phyloP scores from a whole-genome alignment of 2,888 invertebrate genomes.

The Drosophila acutilabella region DNA sequence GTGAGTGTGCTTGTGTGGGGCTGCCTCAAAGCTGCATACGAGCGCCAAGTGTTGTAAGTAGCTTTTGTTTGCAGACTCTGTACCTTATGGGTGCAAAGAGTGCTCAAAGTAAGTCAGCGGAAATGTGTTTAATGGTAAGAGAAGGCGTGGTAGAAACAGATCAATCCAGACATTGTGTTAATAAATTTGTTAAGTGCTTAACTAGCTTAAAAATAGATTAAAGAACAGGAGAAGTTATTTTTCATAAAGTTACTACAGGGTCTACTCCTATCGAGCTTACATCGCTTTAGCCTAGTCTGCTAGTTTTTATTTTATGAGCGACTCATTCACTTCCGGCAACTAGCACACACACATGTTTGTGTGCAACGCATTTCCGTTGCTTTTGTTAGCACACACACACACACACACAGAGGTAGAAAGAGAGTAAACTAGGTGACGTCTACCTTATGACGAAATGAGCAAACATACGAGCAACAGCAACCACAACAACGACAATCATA shows the following conservation, averaged over 20 bases:
- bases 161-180: no score
- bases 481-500: conserved; percentile 14
- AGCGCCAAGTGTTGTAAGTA: conserved; percentile 28
- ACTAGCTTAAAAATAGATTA: no score
- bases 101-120: background rate
- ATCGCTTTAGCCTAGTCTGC: background rate
- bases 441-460: conserved; percentile 50
- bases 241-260: background rate
- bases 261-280: background rate
- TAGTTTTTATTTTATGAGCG: conserved; percentile 20
- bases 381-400: conserved; percentile 18
- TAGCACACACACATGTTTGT: background rate
- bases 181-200: no score
- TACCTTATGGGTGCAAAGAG: background rate
- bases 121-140: no score
- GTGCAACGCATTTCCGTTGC: conserved; percentile 35
- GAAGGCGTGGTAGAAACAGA: no score
- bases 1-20: conserved; percentile 1
- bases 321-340: conserved; percentile 26
- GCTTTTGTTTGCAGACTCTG: conserved; percentile 5
- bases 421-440: conserved; percentile 60
- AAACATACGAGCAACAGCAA: conserved; percentile 33
- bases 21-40: background rate
- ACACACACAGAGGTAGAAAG: no score
- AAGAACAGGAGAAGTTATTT: no score